phyloP scores from a whole-genome alignment of 2,113 vertebrate species.

The Baryphthengus martii region DNA sequence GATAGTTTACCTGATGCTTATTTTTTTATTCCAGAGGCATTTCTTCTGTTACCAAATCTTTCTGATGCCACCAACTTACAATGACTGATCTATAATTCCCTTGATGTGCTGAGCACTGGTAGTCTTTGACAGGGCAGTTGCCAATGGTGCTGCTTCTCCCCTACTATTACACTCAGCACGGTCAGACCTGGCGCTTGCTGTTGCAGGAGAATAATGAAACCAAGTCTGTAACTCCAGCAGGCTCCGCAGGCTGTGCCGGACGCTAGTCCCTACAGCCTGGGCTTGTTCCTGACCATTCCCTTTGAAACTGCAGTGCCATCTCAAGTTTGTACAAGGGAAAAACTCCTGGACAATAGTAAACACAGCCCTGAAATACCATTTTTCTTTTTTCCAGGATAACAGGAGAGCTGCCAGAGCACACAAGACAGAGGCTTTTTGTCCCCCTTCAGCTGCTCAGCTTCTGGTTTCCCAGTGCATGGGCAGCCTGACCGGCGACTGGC shows the following conservation, averaged over 20 bases:
- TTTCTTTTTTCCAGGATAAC: not conserved
- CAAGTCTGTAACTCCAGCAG: not conserved
- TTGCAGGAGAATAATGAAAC: not conserved
- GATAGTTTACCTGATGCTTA: not conserved
- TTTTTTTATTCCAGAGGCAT: not conserved
- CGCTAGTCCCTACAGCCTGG: not conserved
- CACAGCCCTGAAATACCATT: not conserved
- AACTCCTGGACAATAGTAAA: not conserved
- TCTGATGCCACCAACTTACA: not conserved
- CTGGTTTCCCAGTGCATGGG: not conserved
- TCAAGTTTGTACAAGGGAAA: not conserved
- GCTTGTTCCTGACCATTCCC: not conserved
- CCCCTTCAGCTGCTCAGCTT: not conserved
- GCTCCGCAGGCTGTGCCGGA: accelerated
- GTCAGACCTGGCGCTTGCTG: not conserved
- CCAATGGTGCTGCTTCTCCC: not conserved
- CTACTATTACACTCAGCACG: not conserved
- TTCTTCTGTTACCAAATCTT: not conserved
- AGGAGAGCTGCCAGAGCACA: not conserved
- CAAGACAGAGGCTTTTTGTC: not conserved
- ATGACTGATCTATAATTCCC: not conserved
- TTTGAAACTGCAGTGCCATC: not conserved
- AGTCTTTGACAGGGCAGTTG: not conserved
- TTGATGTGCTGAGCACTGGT: not conserved
- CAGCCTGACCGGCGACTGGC: not conserved